Conservation (phyloP, 1,140 invertebrate species). For the Grapholita molesta region DNA sequence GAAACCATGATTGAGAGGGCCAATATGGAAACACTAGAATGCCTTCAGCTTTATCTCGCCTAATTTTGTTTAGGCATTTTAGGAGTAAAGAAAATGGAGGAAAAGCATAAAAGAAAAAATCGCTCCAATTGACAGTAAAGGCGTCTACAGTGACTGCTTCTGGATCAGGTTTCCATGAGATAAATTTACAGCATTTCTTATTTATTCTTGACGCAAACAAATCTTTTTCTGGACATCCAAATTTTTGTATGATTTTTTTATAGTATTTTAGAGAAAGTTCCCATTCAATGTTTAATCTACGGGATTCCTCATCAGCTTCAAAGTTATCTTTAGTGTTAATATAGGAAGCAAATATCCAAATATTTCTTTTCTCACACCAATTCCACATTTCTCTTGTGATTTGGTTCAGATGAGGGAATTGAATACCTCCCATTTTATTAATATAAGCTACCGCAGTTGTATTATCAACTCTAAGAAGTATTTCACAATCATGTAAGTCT, state of each 20-base stretch:
- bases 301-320: too few relatives aligned
- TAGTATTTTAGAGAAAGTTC: constrained; percentile 18
- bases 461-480: constrained; percentile 20
- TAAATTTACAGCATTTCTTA: constrained; percentile 14
- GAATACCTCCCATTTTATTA: constrained; percentile 20
- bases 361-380: constrained; percentile 15
- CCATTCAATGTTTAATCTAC: too few relatives aligned
- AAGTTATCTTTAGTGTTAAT: too few relatives aligned
- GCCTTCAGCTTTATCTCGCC: constrained; percentile 7
- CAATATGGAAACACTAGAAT: constrained; percentile 22
- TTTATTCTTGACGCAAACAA: constrained; percentile 20
- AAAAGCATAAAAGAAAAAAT: constrained; percentile 15
- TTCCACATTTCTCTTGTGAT: constrained; percentile 8
- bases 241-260: not conserved
- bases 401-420: constrained; percentile 8
- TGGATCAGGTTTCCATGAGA: constrained; percentile 14
- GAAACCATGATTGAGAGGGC: too few relatives aligned
- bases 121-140: constrained; percentile 8
- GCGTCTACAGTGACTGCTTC: constrained; percentile 16
- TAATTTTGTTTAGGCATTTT: constrained; percentile 21
- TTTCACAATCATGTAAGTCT: constrained; percentile 9
- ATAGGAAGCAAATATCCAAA: constrained; percentile 21
- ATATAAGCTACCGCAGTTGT: not conserved
- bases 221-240: constrained; percentile 17
- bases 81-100: constrained; percentile 20